Evolutionary conservation across 2,797 vertebrate genomes (phyloP).

Genomic region (Platyrinchus mystaceus): DNA sequence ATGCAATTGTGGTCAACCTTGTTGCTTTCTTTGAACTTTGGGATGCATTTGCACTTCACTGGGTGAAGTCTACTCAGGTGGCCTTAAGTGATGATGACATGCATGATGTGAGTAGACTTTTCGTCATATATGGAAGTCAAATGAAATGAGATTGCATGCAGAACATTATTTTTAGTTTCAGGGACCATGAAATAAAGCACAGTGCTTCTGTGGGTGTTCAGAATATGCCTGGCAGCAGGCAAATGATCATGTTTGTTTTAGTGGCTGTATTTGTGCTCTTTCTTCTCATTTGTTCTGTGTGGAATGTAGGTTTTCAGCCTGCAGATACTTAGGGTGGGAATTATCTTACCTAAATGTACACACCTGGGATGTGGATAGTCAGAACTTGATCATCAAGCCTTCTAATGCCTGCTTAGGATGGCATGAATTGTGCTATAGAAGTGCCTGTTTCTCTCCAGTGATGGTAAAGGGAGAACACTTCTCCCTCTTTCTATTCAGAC

Average conservation of each 20-base stretch:
- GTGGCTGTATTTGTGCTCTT: neutral
- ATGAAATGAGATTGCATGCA: neutral
- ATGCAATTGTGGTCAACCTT: constrained; percentile 89
- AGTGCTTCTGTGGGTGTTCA: neutral
- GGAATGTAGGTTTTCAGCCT: neutral
- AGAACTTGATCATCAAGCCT: neutral
- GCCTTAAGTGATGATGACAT: constrained; percentile 84
- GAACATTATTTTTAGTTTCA: neutral
- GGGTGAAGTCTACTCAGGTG: constrained; percentile 84
- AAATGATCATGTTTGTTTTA: neutral
- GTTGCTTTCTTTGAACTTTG: constrained; percentile 91
- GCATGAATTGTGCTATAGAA: neutral
- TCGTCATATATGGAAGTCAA: neutral
- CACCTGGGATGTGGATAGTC: neutral
- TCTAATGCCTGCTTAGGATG: neutral
- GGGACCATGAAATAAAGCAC: neutral
- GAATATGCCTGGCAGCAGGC: neutral
- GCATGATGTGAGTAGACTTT: constrained; percentile 78
- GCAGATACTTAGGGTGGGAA: neutral
- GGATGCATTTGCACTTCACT: constrained; percentile 84
- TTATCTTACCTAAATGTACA: neutral
- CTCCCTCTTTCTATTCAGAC: neutral
- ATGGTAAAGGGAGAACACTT: neutral
- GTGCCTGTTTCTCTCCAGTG: neutral
- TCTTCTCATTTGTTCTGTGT: neutral